Evolutionary conservation across 2,888 invertebrate genomes (phyloP), one percentile per base, ranked within the genome.

Genomic region (Ganaspis brasiliensis): DNA sequence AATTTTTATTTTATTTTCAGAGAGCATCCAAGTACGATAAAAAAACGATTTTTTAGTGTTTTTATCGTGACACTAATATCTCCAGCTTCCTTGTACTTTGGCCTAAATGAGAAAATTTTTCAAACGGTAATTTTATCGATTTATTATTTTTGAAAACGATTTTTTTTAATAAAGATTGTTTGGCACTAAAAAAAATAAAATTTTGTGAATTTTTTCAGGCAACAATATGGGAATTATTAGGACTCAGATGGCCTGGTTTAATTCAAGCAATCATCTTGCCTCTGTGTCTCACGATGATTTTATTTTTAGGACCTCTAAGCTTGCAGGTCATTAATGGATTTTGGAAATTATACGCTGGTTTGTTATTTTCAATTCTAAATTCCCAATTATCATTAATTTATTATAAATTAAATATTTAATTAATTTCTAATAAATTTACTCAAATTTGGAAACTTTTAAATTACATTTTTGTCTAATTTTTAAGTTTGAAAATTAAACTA

Each of bases 11-110:
- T 10, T 76, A 78, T 77, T 93, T 94, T 82, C 92, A 97, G 98
- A 88, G 96, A 98, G 89, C 97, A 98, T 92, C 97, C 98, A 14
- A 94, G 95, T 9, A 97, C 96, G 5, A 97, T 98, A 83, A 97
- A 97, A 91, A 94, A 94, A 89, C 94, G 98, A 88, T 98, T 98
- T 90, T 93, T 96, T 83, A 97, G 98, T 92, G 97, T 97, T 10
- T 94, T 95, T 82, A 92, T 96, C 80, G 96, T 97, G 92, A 95
- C 96, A 93, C 90, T 97, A 73, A 89, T 98, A 73, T 95, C 97
- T 14, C 97, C 97, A 71, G 92, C 95, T 78, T 95, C 97, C 87
- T 93, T 97, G 71, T 95, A 96, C 89, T 93, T 94, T 84, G 96
- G 96, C 86, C 93, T 96, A 45, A 93, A 94, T 76, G 93, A 94